Conservation (phyloP, 2,113 vertebrate genomes). For the Globicephala melas region DNA sequence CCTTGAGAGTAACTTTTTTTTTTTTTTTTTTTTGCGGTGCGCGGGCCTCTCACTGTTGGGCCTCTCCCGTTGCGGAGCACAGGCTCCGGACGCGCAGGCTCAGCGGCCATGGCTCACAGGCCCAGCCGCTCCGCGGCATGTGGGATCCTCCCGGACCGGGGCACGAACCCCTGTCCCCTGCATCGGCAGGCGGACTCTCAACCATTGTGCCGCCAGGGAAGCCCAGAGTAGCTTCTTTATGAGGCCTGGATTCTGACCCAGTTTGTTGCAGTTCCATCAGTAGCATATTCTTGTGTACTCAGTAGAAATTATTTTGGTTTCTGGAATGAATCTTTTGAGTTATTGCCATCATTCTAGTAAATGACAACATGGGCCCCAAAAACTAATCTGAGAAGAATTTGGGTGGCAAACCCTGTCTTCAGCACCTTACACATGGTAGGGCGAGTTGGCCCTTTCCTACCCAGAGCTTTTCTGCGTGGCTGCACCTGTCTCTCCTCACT, state of each 20-base stretch:
- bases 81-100: too few relatives aligned
- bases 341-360: background rate
- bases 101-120: too few relatives aligned
- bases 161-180: too few relatives aligned
- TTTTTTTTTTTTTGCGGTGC: too few relatives aligned
- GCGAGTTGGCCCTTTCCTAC: background rate
- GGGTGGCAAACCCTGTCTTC: background rate
- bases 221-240: background rate
- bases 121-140: too few relatives aligned
- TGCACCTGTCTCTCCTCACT: background rate
- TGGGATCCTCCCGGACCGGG: too few relatives aligned
- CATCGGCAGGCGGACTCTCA: too few relatives aligned
- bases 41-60: too few relatives aligned
- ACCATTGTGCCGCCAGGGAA: too few relatives aligned
- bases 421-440: background rate
- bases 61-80: too few relatives aligned
- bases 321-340: constrained; percentile 36
- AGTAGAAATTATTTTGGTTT: background rate
- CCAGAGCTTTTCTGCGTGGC: constrained; percentile 29
- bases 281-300: background rate
- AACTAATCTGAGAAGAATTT: background rate
- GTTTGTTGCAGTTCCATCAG: background rate
- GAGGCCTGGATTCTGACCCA: background rate
- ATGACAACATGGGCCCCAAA: background rate
- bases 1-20: background rate